Evolutionary conservation across 2,888 invertebrate species (phyloP).

Genomic region (Adineta ricciae): DNA sequence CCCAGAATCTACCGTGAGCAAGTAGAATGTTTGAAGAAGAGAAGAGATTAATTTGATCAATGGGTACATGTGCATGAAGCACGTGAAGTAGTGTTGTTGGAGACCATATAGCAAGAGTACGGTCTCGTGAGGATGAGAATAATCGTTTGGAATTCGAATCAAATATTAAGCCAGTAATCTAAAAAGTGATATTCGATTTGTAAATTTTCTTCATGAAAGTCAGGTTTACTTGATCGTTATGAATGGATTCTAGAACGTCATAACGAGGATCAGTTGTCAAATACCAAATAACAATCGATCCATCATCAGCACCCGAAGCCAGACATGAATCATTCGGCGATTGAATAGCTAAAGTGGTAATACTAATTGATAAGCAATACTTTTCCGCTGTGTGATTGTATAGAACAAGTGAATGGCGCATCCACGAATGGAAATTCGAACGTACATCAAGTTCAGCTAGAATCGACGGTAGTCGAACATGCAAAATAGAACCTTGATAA

Average conservation of each 20-base stretch:
- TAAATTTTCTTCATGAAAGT: neutral
- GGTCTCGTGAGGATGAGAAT: neutral
- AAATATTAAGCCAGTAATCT: neutral
- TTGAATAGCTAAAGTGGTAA: neutral
- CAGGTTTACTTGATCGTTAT: neutral
- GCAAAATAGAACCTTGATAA: neutral
- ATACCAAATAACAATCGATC: neutral
- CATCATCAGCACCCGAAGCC: neutral
- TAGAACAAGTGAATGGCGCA: neutral
- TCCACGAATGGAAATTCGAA: neutral
- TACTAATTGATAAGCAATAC: neutral
- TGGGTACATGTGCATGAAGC: neutral
- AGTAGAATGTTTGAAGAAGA: neutral
- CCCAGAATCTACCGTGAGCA: neutral
- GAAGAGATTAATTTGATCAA: neutral
- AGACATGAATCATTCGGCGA: neutral
- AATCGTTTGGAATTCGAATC: neutral
- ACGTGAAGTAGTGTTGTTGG: neutral
- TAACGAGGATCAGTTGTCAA: neutral
- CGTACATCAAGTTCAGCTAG: neutral
- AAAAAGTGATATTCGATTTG: neutral
- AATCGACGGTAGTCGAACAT: neutral
- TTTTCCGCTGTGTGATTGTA: neutral
- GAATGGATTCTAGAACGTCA: neutral
- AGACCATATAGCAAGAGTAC: neutral